phyloP scores from a whole-genome alignment of 2,797 vertebrate species.

The Prionace glauca region DNA sequence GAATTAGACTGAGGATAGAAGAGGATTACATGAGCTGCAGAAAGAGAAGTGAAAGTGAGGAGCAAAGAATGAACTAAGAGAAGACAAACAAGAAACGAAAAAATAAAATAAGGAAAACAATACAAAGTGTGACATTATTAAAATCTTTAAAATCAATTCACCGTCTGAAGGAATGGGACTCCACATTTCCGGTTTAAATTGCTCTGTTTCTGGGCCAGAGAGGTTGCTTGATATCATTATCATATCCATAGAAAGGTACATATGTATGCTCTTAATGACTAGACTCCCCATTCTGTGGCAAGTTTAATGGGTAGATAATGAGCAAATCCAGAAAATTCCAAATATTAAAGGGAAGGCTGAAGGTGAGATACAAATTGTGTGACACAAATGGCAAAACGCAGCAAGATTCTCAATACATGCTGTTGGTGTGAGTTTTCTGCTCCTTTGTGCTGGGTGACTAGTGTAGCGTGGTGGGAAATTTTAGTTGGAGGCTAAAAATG shows the following conservation, averaged over 20 bases:
- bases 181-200: not conserved
- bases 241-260: not conserved
- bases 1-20: not conserved
- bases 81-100: not conserved
- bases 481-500: no score
- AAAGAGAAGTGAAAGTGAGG: not conserved
- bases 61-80: not conserved
- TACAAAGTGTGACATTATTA: not conserved
- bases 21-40: not conserved
- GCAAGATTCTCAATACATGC: not conserved
- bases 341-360: not conserved
- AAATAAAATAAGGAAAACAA: not conserved
- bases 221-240: not conserved
- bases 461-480: no score
- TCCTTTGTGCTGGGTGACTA: no score
- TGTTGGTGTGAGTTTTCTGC: no score
- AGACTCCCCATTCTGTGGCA: not conserved
- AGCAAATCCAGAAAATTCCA: not conserved
- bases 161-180: not conserved
- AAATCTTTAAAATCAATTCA: not conserved
- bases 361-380: not conserved
- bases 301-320: not conserved
- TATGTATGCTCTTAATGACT: not conserved
- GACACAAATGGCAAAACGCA: not conserved
- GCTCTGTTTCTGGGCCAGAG: not conserved